Evolutionary conservation across 1,140 invertebrate genomes (phyloP), one percentile per base, ranked within the genome.

Genomic region (Bemisia tabaci): DNA sequence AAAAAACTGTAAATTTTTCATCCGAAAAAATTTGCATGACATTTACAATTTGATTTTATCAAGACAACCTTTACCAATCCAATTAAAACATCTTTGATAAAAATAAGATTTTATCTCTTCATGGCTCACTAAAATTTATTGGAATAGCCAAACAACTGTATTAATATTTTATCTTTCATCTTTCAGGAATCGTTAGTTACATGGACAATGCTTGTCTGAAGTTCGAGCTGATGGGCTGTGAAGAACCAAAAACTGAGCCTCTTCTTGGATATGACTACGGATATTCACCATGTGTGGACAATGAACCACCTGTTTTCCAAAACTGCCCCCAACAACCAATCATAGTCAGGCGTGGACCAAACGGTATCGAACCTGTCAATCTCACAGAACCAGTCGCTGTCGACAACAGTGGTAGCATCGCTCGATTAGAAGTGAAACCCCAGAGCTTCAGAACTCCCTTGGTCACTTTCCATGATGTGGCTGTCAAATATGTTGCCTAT

Each of bases 131-230:
- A n/a, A n/a, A n/a, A n/a, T n/a, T n/a, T n/a, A n/a, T n/a, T n/a
- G n/a, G n/a, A n/a, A n/a, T n/a, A n/a, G n/a, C n/a, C n/a, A n/a
- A n/a, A n/a, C n/a, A n/a, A n/a, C n/a, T n/a, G n/a, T n/a, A n/a
- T n/a, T n/a, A n/a, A n/a, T n/a, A n/a, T n/a, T n/a, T n/a, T n/a
- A n/a, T n/a, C 27, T 64, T 61, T 59, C 65, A 9, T 64, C n/a
- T 69, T 70, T 27, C 66, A 77, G 89, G 89, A 68, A 95, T 97
- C 71, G 92, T 97, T 0, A 95, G 92, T 73, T 97, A 95, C 73
- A 94, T 96, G 85, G 91, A 94, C 70, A 97, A 96, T 75, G 92
- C 94, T 65, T 98, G 95, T 77, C 79, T 98, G 68, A 95, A 95
- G 77, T 96, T 97, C 73, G 95, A 97, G 79, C 76, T 98, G 24